Base-by-base conservation (phyloP, 2,113 vertebrate genomes). In the Zosterops hypoxanthus region DNA sequence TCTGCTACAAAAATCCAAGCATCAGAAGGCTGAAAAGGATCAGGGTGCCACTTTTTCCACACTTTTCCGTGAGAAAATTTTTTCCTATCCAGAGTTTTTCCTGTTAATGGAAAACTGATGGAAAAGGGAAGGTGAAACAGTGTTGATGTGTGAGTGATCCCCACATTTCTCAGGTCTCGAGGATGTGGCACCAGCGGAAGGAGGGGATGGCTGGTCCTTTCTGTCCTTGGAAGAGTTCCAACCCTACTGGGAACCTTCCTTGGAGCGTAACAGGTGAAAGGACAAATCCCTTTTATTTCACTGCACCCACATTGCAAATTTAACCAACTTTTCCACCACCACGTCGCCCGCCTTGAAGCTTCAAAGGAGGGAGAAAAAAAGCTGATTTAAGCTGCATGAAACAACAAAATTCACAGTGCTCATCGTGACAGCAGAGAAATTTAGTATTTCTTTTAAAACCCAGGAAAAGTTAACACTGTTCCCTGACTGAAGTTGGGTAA, bases 121-220 rank as follows among this genome's bases (percentile, higher is more conserved):
- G 42, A 12, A 24, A 61, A 11, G 23, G 53, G 50, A 44, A 6
- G 36, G 25, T 20, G 57, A 8, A 47, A 2, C 0, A 2, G 1
- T 8, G 1, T 0, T 0, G 2, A 0, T 36, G n/a, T 24, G 36
- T 34, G 36, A 1, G 42, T 0, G 4, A 8, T 42, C 36, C 28
- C 33, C 4, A 0, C 8, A 0, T 8, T 53, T 24, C 1, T 0
- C 31, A 34, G 49, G 20, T 24, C 41, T 70, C 39, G 3, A 11
- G 60, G 11, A 3, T 0, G 7, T 2, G 36, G 34, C 59, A 39
- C 11, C 34, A 20, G 36, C 5, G 63, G 22, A 56, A 36, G 17
- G 41, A 64, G 1, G 5, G 1, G 12, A 2, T 5, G 16, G 13
- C 0, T 47, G 57, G 26, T 68, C 34, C 65, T 59, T 65, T 11